phyloP scores from a whole-genome alignment of 2,888 invertebrate genomes.

The Cynaeus angustus region DNA sequence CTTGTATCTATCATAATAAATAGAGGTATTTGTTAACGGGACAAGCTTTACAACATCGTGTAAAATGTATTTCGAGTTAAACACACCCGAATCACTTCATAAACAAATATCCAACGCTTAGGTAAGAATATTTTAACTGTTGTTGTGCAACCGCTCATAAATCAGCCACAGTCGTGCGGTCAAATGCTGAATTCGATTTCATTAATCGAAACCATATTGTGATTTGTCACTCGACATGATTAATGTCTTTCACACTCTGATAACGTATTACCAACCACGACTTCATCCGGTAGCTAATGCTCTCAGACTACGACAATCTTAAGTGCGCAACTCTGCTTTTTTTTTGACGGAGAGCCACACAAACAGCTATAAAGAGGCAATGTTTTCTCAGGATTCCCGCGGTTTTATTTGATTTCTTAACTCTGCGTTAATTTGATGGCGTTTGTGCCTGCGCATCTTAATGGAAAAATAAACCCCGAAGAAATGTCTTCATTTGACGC shows the following conservation, averaged over 20 bases:
- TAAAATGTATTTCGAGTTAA: constrained; percentile 36
- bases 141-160: constrained; percentile 29
- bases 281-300: constrained; percentile 37
- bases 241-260: constrained; percentile 33
- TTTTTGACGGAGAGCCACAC: constrained; percentile 24
- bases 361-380: constrained; percentile 33
- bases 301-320: constrained; percentile 35
- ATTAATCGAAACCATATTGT: constrained; percentile 39
- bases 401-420: constrained; percentile 36
- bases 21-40: constrained; percentile 47
- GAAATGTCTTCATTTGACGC: constrained; percentile 23
- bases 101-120: constrained; percentile 30
- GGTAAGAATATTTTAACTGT: constrained; percentile 45
- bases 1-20: constrained; percentile 37
- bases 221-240: constrained; percentile 39
- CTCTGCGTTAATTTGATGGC: constrained; percentile 23
- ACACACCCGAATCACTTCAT: constrained; percentile 30
- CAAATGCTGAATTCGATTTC: constrained; percentile 27
- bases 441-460: constrained; percentile 29
- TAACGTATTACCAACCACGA: constrained; percentile 30
- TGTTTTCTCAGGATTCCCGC: constrained; percentile 36
- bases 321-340: constrained; percentile 21
- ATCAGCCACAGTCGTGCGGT: constrained; percentile 21
- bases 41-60: constrained; percentile 35
- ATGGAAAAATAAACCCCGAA: constrained; percentile 27